Percentiles rank a stretch among this genome's conserved stretches.
Conservation (phyloP, 2,797 vertebrate species). For the Alcedo atthis region DNA sequence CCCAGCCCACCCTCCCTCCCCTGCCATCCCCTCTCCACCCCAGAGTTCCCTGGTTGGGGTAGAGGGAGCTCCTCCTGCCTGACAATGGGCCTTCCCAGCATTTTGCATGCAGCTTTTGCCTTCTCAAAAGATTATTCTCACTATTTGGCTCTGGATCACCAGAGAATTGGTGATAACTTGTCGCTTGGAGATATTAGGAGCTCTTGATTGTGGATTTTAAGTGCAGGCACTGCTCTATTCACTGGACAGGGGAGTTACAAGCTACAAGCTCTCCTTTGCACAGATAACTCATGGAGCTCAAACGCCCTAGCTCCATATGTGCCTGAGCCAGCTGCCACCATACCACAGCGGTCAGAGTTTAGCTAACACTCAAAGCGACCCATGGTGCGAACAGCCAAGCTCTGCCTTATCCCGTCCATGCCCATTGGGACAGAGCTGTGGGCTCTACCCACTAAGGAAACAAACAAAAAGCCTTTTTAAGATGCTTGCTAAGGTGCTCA, state of each 20-base stretch:
- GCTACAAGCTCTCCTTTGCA: background rate
- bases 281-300: rapidly evolving
- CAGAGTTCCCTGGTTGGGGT: background rate
- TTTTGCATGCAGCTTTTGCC: rapidly evolving
- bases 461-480: background rate
- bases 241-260: rapidly evolving
- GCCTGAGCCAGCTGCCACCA: background rate
- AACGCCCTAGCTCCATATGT: rapidly evolving
- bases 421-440: background rate
- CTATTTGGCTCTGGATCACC: background rate
- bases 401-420: background rate
- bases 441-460: background rate
- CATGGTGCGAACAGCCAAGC: rapidly evolving
- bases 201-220: background rate
- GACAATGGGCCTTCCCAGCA: rapidly evolving
- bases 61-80: background rate
- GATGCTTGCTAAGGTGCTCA: background rate
- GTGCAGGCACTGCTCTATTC: rapidly evolving
- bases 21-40: background rate
- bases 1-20: background rate
- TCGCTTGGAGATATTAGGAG: background rate
- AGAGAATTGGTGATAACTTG: background rate
- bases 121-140: background rate
- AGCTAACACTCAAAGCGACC: background rate
- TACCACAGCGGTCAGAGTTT: conserved; percentile 3